Percentiles rank a stretch among this genome's conserved stretches.
Evolutionary conservation across 2,797 vertebrate genomes (phyloP).

Genomic region (Australoheros facetus): DNA sequence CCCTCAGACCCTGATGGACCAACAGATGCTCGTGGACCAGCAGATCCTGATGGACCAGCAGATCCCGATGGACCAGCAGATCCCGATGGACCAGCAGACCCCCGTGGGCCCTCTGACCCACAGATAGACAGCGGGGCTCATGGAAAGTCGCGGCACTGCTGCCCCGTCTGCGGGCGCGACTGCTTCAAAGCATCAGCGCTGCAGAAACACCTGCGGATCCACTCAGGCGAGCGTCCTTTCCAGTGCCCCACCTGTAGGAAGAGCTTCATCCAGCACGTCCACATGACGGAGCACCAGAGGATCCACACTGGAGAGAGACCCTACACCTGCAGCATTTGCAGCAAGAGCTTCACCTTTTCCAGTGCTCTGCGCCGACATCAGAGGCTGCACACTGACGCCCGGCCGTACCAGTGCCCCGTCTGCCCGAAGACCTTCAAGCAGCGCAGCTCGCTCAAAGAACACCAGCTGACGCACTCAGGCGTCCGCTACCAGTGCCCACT

Average conservation of each 20-base stretch:
- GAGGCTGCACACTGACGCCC: constrained; percentile 54
- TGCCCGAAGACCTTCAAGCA: constrained; percentile 61
- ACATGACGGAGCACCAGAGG: constrained; percentile 69
- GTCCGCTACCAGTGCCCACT: constrained; percentile 62
- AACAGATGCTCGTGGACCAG: constrained; percentile 16
- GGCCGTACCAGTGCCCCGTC: constrained; percentile 48
- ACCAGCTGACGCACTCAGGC: constrained; percentile 53
- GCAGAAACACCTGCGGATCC: constrained; percentile 68
- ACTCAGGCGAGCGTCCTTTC: constrained; percentile 67
- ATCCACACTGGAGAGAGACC: constrained; percentile 66
- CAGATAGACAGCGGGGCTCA: not conserved
- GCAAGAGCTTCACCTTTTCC: constrained; percentile 69
- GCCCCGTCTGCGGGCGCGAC: constrained; percentile 61
- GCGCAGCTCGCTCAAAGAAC: constrained; percentile 54
- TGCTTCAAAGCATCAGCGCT: constrained; percentile 68
- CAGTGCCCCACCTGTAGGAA: constrained; percentile 65
- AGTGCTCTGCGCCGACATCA: constrained; percentile 67
- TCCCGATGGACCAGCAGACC: not conserved
- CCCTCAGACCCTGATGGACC: not conserved
- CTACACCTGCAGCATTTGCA: constrained; percentile 54
- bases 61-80: constrained; percentile 14
- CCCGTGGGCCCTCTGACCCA: not conserved
- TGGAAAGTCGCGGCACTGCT: constrained; percentile 26
- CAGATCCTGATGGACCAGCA: not conserved
- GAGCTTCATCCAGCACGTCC: constrained; percentile 67